These are phyloP conservation scores for Mormyrus proboscirostris DNA, from an alignment of 2,797 vertebrate genomes.

Conservation along the genomic window DNA sequence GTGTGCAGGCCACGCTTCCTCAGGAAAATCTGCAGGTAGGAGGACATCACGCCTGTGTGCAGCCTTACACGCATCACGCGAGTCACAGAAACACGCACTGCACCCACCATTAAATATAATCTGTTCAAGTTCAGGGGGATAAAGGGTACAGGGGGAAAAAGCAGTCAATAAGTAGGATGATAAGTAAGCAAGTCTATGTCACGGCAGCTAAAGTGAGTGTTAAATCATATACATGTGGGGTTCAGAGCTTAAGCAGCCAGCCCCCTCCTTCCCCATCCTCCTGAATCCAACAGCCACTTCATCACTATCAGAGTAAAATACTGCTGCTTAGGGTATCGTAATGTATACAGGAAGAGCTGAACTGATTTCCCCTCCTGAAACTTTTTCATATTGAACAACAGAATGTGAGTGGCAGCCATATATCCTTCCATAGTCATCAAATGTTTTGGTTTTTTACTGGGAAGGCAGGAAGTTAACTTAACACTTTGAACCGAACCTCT, in stretches of 20 bases:
- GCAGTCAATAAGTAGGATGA: neutral
- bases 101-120: neutral
- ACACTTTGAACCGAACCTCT: neutral
- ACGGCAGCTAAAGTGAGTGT: neutral
- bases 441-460: neutral
- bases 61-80: neutral
- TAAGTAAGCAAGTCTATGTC: neutral
- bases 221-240: neutral
- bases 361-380: neutral
- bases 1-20: conserved; percentile 54
- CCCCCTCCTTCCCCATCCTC: neutral
- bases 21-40: conserved; percentile 54
- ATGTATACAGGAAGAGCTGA: neutral
- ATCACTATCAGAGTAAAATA: neutral
- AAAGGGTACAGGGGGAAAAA: neutral
- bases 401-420: neutral
- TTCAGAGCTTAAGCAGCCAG: neutral
- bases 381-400: neutral
- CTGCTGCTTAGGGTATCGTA: neutral
- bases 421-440: neutral
- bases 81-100: too few species aligned
- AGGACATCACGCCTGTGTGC: conserved; percentile 2
- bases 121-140: neutral
- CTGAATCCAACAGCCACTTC: neutral
- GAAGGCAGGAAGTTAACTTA: neutral